A percentile compares a stretch with the other conserved stretches of the same genome.
phyloP scores from a whole-genome alignment of 2,797 vertebrate genomes.

The Schizopygopsis pylzovi region DNA sequence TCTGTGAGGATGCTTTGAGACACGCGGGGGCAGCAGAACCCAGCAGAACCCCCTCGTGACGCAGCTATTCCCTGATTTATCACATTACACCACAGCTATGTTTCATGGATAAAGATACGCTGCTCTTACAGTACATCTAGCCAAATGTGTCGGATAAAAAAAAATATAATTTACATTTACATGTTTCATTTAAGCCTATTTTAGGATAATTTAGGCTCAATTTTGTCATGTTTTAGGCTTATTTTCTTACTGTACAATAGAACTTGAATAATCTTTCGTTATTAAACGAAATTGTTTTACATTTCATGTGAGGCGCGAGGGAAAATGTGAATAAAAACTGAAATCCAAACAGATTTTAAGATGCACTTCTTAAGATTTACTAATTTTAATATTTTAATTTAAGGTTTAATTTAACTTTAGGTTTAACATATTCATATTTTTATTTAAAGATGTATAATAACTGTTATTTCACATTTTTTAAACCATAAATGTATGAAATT shows the following conservation, averaged over 20 bases:
- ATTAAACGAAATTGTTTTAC: not conserved
- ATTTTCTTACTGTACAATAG: not conserved
- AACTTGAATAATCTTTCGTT: not conserved
- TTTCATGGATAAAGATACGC: not conserved
- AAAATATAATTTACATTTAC: not conserved
- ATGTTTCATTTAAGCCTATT: not conserved
- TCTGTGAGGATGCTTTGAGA: not conserved
- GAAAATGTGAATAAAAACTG: not conserved
- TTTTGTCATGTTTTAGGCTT: not conserved
- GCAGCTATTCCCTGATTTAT: not conserved
- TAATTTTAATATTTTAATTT: not conserved
- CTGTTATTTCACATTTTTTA: not conserved
- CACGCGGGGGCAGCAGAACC: constrained; percentile 20
- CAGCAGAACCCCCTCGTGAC: not conserved
- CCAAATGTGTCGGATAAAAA: not conserved
- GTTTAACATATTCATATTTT: not conserved
- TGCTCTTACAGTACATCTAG: not conserved
- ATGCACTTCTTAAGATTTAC: not conserved
- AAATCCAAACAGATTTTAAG: not conserved
- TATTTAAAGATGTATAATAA: not conserved
- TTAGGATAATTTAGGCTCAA: not conserved
- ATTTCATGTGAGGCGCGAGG: not conserved
- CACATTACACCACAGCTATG: not conserved
- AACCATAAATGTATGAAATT: not conserved
- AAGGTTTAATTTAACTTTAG: not conserved